Percentiles rank a stretch among this genome's conserved stretches.
Evolutionary conservation across 2,113 vertebrate species (phyloP).

Genomic region (Ciconia boyciana): DNA sequence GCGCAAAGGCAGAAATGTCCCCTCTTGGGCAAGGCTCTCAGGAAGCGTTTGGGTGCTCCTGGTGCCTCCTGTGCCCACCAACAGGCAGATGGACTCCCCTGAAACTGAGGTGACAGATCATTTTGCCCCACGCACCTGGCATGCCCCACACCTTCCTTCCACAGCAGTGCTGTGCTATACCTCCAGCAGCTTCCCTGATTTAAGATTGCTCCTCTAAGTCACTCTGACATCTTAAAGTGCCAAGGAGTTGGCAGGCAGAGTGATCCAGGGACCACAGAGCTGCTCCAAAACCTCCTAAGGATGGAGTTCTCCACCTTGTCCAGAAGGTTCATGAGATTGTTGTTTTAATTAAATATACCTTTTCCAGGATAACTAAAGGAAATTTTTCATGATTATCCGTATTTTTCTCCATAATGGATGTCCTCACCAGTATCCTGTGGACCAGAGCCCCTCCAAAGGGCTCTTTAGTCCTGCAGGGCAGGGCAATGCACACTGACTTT

Average conservation of each 20-base stretch:
- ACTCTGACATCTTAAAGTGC: not conserved
- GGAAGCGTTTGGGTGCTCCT: not conserved
- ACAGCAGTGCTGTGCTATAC: not conserved
- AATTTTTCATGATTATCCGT: not conserved
- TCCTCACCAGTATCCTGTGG: not conserved
- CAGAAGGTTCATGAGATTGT: not conserved
- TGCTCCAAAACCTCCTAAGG: not conserved
- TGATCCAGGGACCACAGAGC: not conserved
- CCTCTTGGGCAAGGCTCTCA: not conserved
- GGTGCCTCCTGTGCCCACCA: not conserved
- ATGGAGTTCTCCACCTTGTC: not conserved
- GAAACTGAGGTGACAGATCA: not conserved
- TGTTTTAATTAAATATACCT: not conserved
- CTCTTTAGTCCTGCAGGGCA: not conserved
- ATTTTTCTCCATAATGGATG: not conserved
- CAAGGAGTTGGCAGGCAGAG: not conserved
- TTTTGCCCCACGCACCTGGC: not conserved
- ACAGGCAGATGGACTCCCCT: not conserved
- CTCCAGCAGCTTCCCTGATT: not conserved
- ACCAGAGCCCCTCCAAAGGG: not conserved
- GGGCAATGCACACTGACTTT: not conserved
- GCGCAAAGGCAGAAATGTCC: not conserved
- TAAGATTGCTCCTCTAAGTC: not conserved
- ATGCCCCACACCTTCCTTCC: not conserved
- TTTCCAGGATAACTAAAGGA: not conserved